Percentiles rank a stretch among this genome's conserved stretches.
phyloP scores from a whole-genome alignment of 1,140 invertebrate genomes.

The Phenacoccus solenopsis region DNA sequence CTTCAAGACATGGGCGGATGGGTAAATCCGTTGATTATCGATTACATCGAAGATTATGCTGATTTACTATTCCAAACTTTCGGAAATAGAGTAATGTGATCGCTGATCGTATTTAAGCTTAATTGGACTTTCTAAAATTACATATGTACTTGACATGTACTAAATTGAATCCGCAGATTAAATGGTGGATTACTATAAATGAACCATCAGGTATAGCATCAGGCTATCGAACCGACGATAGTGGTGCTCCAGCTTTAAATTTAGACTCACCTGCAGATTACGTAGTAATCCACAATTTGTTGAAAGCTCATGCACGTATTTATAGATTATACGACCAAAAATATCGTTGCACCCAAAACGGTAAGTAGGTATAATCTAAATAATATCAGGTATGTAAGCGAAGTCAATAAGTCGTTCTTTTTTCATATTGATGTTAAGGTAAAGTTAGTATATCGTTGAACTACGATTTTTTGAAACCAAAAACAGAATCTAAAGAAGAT shows the following conservation, averaged over 20 bases:
- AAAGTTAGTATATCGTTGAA: slow-evolving; percentile 40
- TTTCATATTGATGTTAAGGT: slow-evolving; percentile 28
- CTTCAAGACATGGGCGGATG: slow-evolving; percentile 46
- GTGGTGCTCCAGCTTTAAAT: slow-evolving; percentile 31
- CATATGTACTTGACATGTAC: neutral
- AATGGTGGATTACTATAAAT: slow-evolving; percentile 53
- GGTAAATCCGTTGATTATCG: slow-evolving; percentile 42
- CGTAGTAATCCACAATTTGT: slow-evolving; percentile 43
- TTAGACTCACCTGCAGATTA: slow-evolving; percentile 35
- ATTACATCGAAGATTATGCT: slow-evolving; percentile 42
- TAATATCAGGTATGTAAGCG: neutral
- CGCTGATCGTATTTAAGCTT: neutral
- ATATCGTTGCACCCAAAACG: slow-evolving; percentile 42
- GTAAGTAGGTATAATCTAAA: slow-evolving; percentile 20
- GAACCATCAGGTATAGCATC: slow-evolving; percentile 50
- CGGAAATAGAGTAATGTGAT: slow-evolving; percentile 33
- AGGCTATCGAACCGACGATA: slow-evolving; percentile 39
- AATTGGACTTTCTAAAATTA: neutral
- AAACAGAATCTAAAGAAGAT: slow-evolving; percentile 33
- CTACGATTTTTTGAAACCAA: slow-evolving; percentile 36
- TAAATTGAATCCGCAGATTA: slow-evolving; percentile 27
- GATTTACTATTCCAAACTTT: slow-evolving; percentile 39
- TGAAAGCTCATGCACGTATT: slow-evolving; percentile 46
- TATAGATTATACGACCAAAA: slow-evolving; percentile 48
- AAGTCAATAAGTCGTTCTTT: too few species aligned